A percentile compares a stretch with the other conserved stretches of the same genome.
Evolutionary conservation across 2,113 vertebrate genomes (phyloP).

Genomic region (Chiloscyllium plagiosum): DNA sequence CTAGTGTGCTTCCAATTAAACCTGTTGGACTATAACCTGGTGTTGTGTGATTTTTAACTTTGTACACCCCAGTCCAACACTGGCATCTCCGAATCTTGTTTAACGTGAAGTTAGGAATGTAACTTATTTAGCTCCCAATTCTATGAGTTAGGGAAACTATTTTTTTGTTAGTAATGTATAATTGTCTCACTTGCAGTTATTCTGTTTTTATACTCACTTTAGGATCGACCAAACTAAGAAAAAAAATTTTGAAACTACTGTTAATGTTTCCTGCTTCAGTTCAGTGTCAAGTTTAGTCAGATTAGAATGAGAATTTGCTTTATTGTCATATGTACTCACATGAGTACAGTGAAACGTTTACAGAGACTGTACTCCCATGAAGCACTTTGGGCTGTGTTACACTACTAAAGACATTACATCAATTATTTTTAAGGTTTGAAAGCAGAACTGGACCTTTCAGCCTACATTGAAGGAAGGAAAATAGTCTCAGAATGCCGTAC

Average conservation of each 20-base stretch:
- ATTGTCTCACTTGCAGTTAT: not conserved
- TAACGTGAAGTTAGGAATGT: not conserved
- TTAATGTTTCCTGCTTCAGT: not conserved
- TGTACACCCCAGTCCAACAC: too few relatives aligned
- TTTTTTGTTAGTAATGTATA: not conserved
- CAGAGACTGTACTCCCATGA: too few relatives aligned
- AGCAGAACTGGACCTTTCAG: not conserved
- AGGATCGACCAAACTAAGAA: not conserved
- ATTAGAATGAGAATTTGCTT: not conserved
- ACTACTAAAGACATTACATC: not conserved
- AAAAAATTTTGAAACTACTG: not conserved
- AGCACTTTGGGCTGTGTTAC: not conserved
- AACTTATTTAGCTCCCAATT: not conserved
- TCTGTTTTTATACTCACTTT: not conserved
- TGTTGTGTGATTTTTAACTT: too few relatives aligned
- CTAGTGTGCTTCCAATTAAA: too few relatives aligned
- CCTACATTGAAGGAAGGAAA: not conserved
- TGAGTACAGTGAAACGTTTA: too few relatives aligned
- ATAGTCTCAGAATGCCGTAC: not conserved
- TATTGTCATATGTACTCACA: too few relatives aligned
- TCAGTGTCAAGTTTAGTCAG: not conserved
- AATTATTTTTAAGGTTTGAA: not conserved
- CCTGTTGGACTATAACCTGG: too few relatives aligned
- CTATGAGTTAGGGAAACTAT: not conserved
- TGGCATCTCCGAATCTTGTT: too few relatives aligned